phyloP scores from a whole-genome alignment of 2,113 vertebrate species.

The Trochalopteron elliotii region DNA sequence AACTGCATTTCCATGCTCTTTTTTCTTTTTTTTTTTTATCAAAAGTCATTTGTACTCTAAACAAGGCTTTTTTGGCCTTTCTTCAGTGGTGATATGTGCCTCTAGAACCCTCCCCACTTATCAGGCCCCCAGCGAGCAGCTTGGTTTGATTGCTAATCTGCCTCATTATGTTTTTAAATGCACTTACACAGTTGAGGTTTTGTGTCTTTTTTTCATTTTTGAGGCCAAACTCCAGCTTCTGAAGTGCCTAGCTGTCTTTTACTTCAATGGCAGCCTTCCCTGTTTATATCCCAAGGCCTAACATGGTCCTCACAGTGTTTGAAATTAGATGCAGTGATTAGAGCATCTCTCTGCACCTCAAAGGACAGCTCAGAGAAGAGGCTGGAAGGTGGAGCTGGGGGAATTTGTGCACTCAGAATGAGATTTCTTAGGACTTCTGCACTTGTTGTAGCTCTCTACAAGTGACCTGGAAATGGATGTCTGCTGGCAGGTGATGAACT shows the following conservation, averaged over 20 bases:
- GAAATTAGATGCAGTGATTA: conserved; percentile 44
- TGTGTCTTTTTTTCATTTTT: not conserved
- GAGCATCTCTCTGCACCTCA: conserved; percentile 18
- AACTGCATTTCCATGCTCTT: not conserved
- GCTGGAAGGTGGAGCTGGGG: not conserved
- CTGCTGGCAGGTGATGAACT: not conserved
- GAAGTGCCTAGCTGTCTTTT: not conserved
- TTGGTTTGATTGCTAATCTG: conserved; percentile 46
- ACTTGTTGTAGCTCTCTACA: not conserved
- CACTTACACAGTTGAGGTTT: conserved; percentile 35
- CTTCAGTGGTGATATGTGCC: not conserved
- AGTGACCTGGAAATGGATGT: not conserved
- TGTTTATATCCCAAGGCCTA: conserved; percentile 19
- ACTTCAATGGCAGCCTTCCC: conserved; percentile 15
- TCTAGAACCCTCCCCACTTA: not conserved
- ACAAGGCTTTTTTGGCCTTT: conserved; percentile 3
- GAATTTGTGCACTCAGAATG: not conserved
- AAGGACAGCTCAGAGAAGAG: not conserved
- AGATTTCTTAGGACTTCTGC: not conserved
- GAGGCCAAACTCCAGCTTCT: conserved; percentile 6
- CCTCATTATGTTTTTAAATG: conserved; percentile 57
- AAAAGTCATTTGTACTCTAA: not conserved
- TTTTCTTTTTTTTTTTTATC: not conserved
- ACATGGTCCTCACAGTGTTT: not conserved
- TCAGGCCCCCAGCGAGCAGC: not conserved